Evolutionary conservation across 2,113 vertebrate genomes (phyloP), one percentile per base, ranked within the genome.

Genomic region (Blennius ocellaris): DNA sequence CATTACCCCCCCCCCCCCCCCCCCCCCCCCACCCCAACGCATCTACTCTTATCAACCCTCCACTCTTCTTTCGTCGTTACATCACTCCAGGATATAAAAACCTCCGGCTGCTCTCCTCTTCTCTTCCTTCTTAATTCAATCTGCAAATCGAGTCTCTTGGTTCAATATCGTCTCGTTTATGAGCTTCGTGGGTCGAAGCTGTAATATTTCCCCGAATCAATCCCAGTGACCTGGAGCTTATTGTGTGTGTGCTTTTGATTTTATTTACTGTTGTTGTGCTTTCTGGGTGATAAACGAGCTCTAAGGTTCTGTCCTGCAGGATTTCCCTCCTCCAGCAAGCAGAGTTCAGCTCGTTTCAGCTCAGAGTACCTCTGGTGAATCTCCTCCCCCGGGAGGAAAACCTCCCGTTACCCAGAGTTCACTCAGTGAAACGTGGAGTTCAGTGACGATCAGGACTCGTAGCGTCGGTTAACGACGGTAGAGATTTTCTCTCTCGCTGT

Each of bases 111-210:
- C 30, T 69, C 67, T 59, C 48, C 41, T 74, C 79, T 52, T 37
- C 64, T 83, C 8, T 44, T 78, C 40, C 37, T 69, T 54, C 67
- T 73, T 86, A 83, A 89, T 87, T 72, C 41, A 80, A 63, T 90
- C 73, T 76, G 69, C 15, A 82, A 67, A 89, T 79, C 62, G 60
- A 89, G 74, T 81, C 21, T 6, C 53, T 63, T 10, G 60, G 55
- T 90, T 85, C 73, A 80, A 50, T 69, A 68, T 80, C 56, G 69
- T 58, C 62, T 80, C 52, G 77, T 81, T 79, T 79, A 71, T 82
- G 71, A 51, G 70, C 36, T 81, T 60, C 50, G 66, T 69, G 56
- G 47, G 16, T 43, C 67, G 80, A 53, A 73, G 70, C 63, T 11
- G 70, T 38, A 38, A 40, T 14, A 38, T 54, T 69, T 76, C 38